Percentiles rank a stretch among this genome's conserved stretches.
These are phyloP conservation scores for Chromoteleia sp. DNA, from an alignment of 2,888 invertebrate species.

Conservation along the genomic window DNA sequence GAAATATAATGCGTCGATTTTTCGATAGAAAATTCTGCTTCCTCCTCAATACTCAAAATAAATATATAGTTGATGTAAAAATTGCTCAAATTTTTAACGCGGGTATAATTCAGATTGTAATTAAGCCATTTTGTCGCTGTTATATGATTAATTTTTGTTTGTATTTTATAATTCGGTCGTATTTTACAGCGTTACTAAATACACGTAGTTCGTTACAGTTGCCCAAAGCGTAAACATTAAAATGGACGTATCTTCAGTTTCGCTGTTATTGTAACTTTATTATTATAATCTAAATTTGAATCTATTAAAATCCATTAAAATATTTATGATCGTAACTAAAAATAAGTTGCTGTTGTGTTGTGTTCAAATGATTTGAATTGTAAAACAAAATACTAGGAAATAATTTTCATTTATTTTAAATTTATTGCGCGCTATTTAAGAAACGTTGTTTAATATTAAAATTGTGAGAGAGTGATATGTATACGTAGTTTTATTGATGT, in stretches of 20 bases:
- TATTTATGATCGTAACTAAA: conserved; percentile 2
- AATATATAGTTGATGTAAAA: too few species aligned
- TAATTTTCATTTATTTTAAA: neutral
- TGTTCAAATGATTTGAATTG: conserved; percentile 1
- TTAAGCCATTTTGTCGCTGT: too few species aligned
- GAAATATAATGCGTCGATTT: neutral
- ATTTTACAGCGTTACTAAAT: neutral
- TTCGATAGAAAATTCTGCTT: neutral
- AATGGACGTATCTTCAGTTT: neutral
- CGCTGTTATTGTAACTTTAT: conserved; percentile 2
- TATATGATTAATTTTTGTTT: too few species aligned
- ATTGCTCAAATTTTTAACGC: too few species aligned
- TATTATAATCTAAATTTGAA: conserved; percentile 22
- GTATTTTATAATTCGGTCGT: neutral
- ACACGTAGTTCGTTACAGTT: neutral
- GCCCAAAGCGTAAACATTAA: conserved; percentile 6
- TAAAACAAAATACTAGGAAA: neutral
- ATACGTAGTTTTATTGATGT: neutral
- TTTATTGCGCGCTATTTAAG: neutral
- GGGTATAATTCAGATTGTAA: too few species aligned
- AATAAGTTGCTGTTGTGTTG: neutral
- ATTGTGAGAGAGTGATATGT: too few species aligned
- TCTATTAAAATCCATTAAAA: conserved; percentile 12
- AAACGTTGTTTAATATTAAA: neutral
- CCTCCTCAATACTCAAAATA: too few species aligned